Evolutionary conservation across 2,888 invertebrate species (phyloP).

Genomic region (Orthosia gothica): DNA sequence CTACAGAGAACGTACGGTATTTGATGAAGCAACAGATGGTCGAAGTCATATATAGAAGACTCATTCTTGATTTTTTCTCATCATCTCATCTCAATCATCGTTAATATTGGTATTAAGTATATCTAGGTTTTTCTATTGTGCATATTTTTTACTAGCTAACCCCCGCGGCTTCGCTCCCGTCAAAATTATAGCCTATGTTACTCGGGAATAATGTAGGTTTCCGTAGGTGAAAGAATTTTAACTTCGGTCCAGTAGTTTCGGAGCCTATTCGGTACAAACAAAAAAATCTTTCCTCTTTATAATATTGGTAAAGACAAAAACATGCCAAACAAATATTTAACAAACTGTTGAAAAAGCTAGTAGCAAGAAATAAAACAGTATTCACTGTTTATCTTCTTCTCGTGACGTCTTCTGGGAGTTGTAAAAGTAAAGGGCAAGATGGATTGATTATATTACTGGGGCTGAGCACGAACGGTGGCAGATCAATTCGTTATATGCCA

Average conservation of each 20-base stretch:
- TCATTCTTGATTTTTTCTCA: too few species aligned
- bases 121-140: background rate
- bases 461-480: slow-evolving; percentile 5
- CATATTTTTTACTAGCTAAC: too few species aligned
- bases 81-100: too few species aligned
- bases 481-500: slow-evolving; percentile 6
- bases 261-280: too few species aligned
- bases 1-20: background rate
- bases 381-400: slow-evolving; percentile 21
- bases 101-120: background rate
- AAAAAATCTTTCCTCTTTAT: too few species aligned
- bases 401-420: slow-evolving; percentile 13
- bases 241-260: too few species aligned
- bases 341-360: slow-evolving; percentile 18
- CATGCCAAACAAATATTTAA: slow-evolving; percentile 12
- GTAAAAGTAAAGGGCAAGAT: slow-evolving; percentile 40
- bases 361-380: slow-evolving; percentile 32
- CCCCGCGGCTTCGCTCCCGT: too few species aligned
- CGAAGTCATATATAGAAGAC: too few species aligned
- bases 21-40: background rate
- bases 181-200: too few species aligned
- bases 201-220: too few species aligned
- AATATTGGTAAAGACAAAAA: too few species aligned
- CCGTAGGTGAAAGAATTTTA: too few species aligned
- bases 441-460: slow-evolving; percentile 11